Evolutionary conservation across 2,888 invertebrate genomes (phyloP), one percentile per base, ranked within the genome.

Genomic region (Chrysomela aeneicollis): DNA sequence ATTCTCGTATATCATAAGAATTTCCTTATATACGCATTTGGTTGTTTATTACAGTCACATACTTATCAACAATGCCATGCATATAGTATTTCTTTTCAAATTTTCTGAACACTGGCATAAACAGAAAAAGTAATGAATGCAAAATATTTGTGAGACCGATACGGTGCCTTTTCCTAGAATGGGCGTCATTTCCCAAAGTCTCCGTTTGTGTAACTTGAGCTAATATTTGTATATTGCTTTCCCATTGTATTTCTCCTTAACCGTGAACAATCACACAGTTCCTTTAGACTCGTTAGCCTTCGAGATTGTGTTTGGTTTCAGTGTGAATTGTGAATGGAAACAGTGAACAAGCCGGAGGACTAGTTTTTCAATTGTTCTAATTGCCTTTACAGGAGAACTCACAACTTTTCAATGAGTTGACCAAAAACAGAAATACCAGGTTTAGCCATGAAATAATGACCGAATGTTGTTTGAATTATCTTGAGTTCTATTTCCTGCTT

Each of bases 191-290:
- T 53, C 53, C 35, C 35, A 53, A 30, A 18, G 53, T 35, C 32
- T 30, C 37, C 5, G 17, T 26, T 26, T 30, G 37, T 53, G 35
- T 32, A 53, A 35, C 17, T 17, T 35, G 37, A 54, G n/a, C 35
- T 19, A 35, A 54, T 19, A 35, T 37, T n/a, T 42, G 21, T 21
- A 15, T 54, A 54, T 37, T 19, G 30, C n/a, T 54, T 54, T 17
- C 35, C 53, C 10, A 54, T 54, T 54, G 53, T 54, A 12, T 54
- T 37, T n/a, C 17, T 42, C 42, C 42, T 54, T 35, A 35, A 15
- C 18, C 35, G 35, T 30, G 53, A 35, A 32, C 21, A 54, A 54
- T 54, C 37, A 54, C 53, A 37, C 35, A 19, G 10, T 18, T 35
- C 37, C 35, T 35, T 37, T 12, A 4, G 30, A 32, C 53, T 19